Base-by-base conservation (phyloP, 2,888 invertebrate genomes). In the Elmis aenea region DNA sequence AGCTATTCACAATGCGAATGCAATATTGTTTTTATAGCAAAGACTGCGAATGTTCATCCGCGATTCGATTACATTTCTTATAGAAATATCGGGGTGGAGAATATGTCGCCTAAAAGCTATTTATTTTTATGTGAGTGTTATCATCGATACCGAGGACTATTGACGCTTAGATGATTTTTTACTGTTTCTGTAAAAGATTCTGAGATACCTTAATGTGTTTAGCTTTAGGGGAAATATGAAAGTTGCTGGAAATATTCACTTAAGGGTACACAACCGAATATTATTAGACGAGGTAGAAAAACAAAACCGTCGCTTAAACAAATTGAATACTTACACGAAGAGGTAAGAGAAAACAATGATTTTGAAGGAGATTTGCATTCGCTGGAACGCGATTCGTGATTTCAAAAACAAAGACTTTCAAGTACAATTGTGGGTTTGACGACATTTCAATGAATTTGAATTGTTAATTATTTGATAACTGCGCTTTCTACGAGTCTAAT, bases 121-220 rank as follows among this genome's bases (percentile, higher is more conserved):
- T 67, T 66, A 68, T 61, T 68, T 68, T 68, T 68, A 68, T 68
- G 68, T 59, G 36, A 64, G 63, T 66, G 64, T 65, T 66, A 67
- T 67, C 66, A 66, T 64, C 64, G 67, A 67, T 66, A 66, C 52
- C 50, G 48, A 56, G 59, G 52, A 54, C 57, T 54, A 54, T 52
- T 54, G 50, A 48, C 49, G 54, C 55, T 54, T 48, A 54, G 57
- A 54, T 54, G 60, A 56, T 59, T 58, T n/a, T 60, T 57, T 60
- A 58, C 53, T 57, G 58, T 57, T 58, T 57, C 50, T 49, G 42
- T 51, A 47, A 52, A 53, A 51, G 53, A 50, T 51, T 48, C 41
- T 45, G 36, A 48, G 46, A 48, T 47, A 48, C 49, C 47, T 46
- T 46, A 46, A 50, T 50, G 50, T 46, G 45, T 50, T 50, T 46